phyloP scores from a whole-genome alignment of 2,113 vertebrate genomes.

The Notechis scutatus region DNA sequence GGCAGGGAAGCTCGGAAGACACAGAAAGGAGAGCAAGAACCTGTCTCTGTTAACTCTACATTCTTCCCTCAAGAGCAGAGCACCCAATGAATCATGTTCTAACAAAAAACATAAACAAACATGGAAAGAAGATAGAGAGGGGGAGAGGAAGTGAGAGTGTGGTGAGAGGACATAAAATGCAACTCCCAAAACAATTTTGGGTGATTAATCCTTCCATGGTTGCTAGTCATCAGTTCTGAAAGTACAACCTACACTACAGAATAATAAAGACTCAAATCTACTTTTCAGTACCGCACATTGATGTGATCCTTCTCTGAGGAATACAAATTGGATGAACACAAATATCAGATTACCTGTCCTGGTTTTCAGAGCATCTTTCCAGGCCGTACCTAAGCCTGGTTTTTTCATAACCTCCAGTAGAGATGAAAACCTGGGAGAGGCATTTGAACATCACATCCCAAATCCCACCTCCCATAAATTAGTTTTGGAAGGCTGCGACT shows the following conservation, averaged over 20 bases:
- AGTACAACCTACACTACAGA: conserved; percentile 2
- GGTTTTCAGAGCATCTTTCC: not conserved
- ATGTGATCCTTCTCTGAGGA: not conserved
- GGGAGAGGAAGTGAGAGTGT: not conserved
- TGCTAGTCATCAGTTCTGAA: not conserved
- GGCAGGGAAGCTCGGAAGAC: not conserved
- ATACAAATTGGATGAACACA: not conserved
- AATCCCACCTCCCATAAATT: too few species aligned
- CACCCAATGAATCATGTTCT: conserved; percentile 37
- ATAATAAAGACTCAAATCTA: conserved; percentile 10
- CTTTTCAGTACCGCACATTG: not conserved
- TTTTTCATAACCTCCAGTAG: not conserved
- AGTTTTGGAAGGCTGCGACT: not conserved
- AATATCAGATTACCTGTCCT: not conserved
- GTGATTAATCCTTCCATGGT: conserved; percentile 1
- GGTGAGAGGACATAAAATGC: not conserved
- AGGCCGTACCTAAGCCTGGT: too few species aligned
- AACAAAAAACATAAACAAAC: conserved; percentile 31
- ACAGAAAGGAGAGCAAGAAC: not conserved
- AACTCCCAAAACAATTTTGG: rapidly evolving
- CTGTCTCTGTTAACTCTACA: conserved; percentile 26
- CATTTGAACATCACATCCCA: not conserved
- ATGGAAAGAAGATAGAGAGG: not conserved
- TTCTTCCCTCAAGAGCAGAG: conserved; percentile 36
- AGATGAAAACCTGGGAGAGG: not conserved